These are phyloP conservation scores for Drosophila cognata DNA, from an alignment of 2,888 invertebrate species.

Conservation along the genomic window DNA sequence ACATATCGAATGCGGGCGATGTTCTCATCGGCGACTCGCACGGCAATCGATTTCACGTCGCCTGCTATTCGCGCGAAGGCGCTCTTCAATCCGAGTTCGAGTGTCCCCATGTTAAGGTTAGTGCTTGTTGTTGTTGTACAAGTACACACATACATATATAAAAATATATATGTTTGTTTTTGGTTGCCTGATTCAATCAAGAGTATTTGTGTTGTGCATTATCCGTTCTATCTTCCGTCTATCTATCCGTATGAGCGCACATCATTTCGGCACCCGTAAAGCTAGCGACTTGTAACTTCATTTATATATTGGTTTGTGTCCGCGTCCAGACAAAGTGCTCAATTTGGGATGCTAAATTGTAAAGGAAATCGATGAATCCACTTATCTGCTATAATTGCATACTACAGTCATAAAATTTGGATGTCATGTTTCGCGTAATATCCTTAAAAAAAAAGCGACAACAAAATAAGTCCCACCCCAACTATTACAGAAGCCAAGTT, in stretches of 20 bases:
- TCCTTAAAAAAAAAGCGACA: too few species aligned
- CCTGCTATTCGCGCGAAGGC: slow-evolving; percentile 96
- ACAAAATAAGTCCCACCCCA: too few species aligned
- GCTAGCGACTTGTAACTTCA: neutral
- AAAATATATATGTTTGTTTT: neutral
- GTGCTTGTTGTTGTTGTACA: neutral
- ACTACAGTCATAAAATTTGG: neutral
- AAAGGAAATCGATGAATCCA: neutral
- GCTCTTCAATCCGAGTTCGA: slow-evolving; percentile 96
- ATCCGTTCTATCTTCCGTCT: neutral
- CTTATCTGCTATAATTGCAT: neutral
- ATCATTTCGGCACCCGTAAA: too few species aligned
- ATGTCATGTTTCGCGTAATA: too few species aligned
- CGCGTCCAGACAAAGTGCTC: neutral
- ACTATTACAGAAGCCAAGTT: too few species aligned
- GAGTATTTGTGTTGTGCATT: neutral
- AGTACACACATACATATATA: neutral
- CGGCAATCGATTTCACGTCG: slow-evolving; percentile 98
- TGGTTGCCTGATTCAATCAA: neutral
- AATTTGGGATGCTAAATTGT: neutral
- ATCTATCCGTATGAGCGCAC: neutral
- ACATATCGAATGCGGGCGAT: slow-evolving; percentile 98
- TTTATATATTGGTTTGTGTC: neutral
- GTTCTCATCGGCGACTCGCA: slow-evolving; percentile 98
- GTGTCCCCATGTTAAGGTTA: slow-evolving; percentile 98